Evolutionary conservation across 1,140 invertebrate genomes (phyloP), one percentile per base, ranked within the genome.

Genomic region (Thaumetopoea pityocampa): DNA sequence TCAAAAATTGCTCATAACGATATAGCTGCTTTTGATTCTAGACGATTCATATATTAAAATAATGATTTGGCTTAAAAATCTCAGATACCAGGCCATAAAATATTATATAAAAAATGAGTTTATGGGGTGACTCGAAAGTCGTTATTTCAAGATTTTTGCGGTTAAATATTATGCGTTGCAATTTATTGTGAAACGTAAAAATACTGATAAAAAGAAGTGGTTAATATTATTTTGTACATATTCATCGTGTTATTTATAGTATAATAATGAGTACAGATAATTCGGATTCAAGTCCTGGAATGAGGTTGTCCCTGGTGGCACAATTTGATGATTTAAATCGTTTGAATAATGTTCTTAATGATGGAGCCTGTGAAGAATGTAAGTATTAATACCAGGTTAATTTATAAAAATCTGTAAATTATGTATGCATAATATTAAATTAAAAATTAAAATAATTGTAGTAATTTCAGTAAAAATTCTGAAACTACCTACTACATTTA

Each of bases 331-430:
- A 92, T 80, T 76, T 92, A 43, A 88, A 90, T 59, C 87, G 90
- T 44, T 90, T 90, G 59, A 88, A 89, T 42, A 87, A 88, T 53
- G 87, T 90, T 29, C 72, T 92, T 6, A 85, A 88, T 35, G 89
- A 90, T 55, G 90, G 89, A 49, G 86, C 87, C 1, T 88, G 89
- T 11, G 91, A 92, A 77, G 89, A 90, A 87, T 89, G 90, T 92
- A 67, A 70, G 81, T 71, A 52, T 6, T 24, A n/a, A n/a, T n/a
- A n/a, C n/a, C n/a, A n/a, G n/a, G n/a, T n/a, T n/a, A n/a, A n/a
- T n/a, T n/a, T n/a, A n/a, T n/a, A n/a, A n/a, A n/a, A n/a, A n/a
- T n/a, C n/a, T n/a, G n/a, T n/a, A n/a, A n/a, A n/a, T n/a, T n/a
- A n/a, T n/a, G n/a, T n/a, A n/a, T n/a, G n/a, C n/a, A n/a, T n/a